Evolutionary conservation across 2,113 vertebrate genomes (phyloP).

Genomic region (Charina bottae): DNA sequence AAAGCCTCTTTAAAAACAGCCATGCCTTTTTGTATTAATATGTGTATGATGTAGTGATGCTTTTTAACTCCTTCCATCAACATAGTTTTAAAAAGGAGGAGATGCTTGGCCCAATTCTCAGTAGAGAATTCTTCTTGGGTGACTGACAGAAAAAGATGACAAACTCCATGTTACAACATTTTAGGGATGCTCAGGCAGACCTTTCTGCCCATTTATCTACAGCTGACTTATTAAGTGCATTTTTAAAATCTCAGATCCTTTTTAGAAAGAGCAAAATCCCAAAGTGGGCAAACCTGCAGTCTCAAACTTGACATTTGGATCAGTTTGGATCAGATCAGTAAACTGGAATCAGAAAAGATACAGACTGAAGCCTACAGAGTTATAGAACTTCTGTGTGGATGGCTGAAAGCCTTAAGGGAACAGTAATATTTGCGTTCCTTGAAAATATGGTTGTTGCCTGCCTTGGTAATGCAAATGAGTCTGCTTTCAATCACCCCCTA

Average conservation of each 20-base stretch:
- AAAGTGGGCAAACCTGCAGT: not conserved
- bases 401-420: not conserved
- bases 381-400: constrained; percentile 38
- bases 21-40: too few relatives aligned
- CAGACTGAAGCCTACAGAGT: constrained; percentile 47
- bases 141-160: not conserved
- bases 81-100: not conserved
- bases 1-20: not conserved
- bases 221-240: not conserved
- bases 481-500: constrained; percentile 44
- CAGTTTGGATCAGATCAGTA: constrained; percentile 40
- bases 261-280: not conserved
- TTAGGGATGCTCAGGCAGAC: too few relatives aligned
- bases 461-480: constrained; percentile 31
- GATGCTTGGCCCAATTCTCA: not conserved
- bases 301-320: constrained; percentile 13
- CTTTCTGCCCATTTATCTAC: not conserved
- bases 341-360: constrained; percentile 55
- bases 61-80: not conserved
- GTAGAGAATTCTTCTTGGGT: not conserved
- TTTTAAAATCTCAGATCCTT: constrained; percentile 11
- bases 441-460: constrained; percentile 21
- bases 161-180: not conserved
- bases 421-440: not conserved
- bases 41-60: not conserved